Base-by-base conservation (phyloP, 1,140 invertebrate genomes). In the Ceratoteleas bidentatus region DNA sequence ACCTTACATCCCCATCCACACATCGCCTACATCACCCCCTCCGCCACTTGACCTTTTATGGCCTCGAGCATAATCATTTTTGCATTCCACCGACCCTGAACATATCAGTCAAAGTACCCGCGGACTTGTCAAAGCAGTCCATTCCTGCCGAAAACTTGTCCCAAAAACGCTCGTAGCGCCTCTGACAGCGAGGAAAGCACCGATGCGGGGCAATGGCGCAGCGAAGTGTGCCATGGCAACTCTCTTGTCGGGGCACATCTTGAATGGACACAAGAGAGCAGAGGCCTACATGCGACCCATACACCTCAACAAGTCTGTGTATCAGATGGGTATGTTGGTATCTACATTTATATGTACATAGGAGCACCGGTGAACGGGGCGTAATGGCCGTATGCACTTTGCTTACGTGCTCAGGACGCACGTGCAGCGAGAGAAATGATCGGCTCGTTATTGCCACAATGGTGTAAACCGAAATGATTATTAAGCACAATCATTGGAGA, bases 201-300 rank as follows among this genome's bases (percentile, higher is more conserved):
- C 24, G 75, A 78, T 70, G 61, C 65, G 65, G 76, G 76, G 62
- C 61, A 79, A 72, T 64, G 76, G 76, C 62, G 61, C 69, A 43
- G 62, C 62, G 49, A 80, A 80, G 76, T 80, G 49, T 80, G 76
- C 76, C 68, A 80, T 53, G 68, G 68, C 62, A 62, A 79, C 76
- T 80, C 68, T 73, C 68, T 62, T 66, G 74, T 62, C 49, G 58
- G 52, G 38, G 49, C 57, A 68, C 75, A 69, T 77, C 66, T 70
- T 78, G 61, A 78, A 78, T 72, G 68, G 61, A 78, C 47, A 45
- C 52, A 10, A 66, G 45, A 50, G 53, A 58, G 53, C 49, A 56
- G 15, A 24, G 24, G 24, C 24, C 15, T 33, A 56, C 50, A 24
- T 6, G 13, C 60, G 52, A 54, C 52, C 13, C 6, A 32, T 60